Percentiles rank a stretch among this genome's conserved stretches.
These are phyloP conservation scores for Crossaster papposus DNA, from an alignment of 53 echinoderm and acorn worm genomes.

Conservation along the genomic window DNA sequence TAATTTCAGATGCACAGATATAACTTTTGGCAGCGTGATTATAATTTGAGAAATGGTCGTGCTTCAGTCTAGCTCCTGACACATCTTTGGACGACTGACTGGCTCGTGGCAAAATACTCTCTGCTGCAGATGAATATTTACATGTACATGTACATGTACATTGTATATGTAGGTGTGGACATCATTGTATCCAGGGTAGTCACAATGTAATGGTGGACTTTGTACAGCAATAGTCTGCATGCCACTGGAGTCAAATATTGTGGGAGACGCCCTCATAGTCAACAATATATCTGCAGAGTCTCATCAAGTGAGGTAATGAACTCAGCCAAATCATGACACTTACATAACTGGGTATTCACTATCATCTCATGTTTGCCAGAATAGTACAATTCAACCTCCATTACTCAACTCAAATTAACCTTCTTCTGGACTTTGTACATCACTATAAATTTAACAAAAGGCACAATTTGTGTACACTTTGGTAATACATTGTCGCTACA, in stretches of 20 bases:
- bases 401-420: no score
- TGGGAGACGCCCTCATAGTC: background rate
- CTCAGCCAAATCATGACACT: background rate
- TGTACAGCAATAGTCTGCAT: background rate
- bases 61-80: constrained; percentile 11
- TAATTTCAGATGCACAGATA: constrained; percentile 15
- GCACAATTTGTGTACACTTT: no score
- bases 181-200: background rate
- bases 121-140: background rate
- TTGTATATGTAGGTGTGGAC: background rate
- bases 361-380: no score
- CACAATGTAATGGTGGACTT: background rate
- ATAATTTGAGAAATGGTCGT: constrained; percentile 17
- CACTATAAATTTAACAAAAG: no score
- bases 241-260: constrained; percentile 5
- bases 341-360: no score
- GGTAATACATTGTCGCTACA: no score
- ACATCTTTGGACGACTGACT: background rate
- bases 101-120: constrained; percentile 35
- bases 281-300: background rate
- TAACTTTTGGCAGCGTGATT: background rate
- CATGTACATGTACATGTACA: background rate
- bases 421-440: no score
- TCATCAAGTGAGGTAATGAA: background rate
- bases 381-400: no score